Conservation (phyloP, 1,140 invertebrate genomes). For the Hirudo medicinalis region DNA sequence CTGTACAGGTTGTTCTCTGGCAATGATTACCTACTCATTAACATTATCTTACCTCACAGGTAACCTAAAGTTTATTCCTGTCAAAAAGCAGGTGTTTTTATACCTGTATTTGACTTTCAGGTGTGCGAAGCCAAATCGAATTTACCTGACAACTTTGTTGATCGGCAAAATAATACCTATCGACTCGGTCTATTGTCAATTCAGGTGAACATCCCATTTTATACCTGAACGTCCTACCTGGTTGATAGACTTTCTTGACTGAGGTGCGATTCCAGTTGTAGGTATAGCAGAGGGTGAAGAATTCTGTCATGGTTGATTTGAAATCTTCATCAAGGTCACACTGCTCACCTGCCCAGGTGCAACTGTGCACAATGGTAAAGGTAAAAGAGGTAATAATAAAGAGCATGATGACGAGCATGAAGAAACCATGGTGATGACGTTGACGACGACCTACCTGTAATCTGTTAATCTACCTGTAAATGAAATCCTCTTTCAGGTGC, state of each 20-base stretch:
- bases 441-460: not conserved
- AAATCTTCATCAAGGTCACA: slow-evolving; percentile 28
- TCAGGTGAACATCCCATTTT: too few species aligned
- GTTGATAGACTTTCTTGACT: slow-evolving; percentile 1
- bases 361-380: slow-evolving; percentile 22
- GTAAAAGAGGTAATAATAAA: not conserved
- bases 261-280: slow-evolving; percentile 23
- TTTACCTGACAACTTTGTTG: too few species aligned
- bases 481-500: slow-evolving; percentile 15
- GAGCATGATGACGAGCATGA: not conserved
- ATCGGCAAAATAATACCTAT: too few species aligned
- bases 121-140: too few species aligned
- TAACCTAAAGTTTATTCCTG: too few species aligned
- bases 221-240: slow-evolving; percentile 3
- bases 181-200: too few species aligned
- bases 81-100: too few species aligned
- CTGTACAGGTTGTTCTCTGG: too few species aligned
- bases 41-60: too few species aligned
- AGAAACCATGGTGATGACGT: not conserved
- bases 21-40: too few species aligned
- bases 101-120: too few species aligned
- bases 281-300: slow-evolving; percentile 29
- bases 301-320: slow-evolving; percentile 27
- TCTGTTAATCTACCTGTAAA: slow-evolving; percentile 9
- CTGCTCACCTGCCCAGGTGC: slow-evolving; percentile 26